Evolutionary conservation across 1,140 invertebrate genomes (phyloP).

Genomic region (Micrasema minimum): DNA sequence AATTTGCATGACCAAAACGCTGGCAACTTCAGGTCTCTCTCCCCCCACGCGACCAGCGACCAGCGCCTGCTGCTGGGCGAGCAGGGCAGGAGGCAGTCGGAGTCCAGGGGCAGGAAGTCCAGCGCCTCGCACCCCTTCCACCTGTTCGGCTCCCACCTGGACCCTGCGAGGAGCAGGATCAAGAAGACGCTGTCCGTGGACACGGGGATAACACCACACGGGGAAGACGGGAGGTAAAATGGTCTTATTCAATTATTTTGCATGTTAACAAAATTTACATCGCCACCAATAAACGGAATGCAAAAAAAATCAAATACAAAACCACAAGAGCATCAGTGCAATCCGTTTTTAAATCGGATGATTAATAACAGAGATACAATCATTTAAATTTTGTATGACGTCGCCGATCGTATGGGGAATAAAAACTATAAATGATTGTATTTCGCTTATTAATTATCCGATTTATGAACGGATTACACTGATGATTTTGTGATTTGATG

Average conservation of each 20-base stretch:
- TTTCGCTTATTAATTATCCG: too few relatives aligned
- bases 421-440: too few relatives aligned
- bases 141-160: conserved; percentile 63
- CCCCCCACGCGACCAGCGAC: conserved; percentile 61
- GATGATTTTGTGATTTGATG: too few relatives aligned
- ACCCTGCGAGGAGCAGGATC: conserved; percentile 62
- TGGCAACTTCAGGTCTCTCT: conserved; percentile 63
- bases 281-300: too few relatives aligned
- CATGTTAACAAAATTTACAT: not conserved
- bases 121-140: conserved; percentile 57
- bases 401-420: too few relatives aligned
- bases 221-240: conserved; percentile 54
- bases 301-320: too few relatives aligned
- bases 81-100: conserved; percentile 55
- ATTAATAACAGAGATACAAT: too few relatives aligned
- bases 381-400: too few relatives aligned
- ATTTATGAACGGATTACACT: too few relatives aligned
- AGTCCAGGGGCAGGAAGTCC: conserved; percentile 48
- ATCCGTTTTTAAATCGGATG: too few relatives aligned
- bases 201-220: conserved; percentile 65
- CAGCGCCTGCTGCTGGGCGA: conserved; percentile 62
- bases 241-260: not conserved
- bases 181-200: conserved; percentile 66
- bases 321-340: too few relatives aligned
- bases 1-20: too few relatives aligned